Evolutionary conservation across 2,113 vertebrate species (phyloP), one percentile per base, ranked within the genome.

Genomic region (Lasiurus cinereus): DNA sequence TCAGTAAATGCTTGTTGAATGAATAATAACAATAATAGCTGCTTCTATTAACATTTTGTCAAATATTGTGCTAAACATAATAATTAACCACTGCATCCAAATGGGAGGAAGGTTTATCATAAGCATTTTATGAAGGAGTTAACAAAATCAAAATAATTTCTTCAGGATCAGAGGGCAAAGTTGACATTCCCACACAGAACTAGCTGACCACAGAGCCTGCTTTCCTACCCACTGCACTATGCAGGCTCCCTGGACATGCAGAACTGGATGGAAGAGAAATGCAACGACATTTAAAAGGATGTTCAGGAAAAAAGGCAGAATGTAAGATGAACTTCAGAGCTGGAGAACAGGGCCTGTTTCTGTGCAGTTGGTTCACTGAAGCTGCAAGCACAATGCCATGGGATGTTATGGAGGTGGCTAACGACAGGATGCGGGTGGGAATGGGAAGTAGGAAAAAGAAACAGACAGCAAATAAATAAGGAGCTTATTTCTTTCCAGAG

Each of bases 391-490:
- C 76, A 89, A 59, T 14, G 43, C 33, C 66, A 43, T 0, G 76
- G 89, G 93, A 89, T 85, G 84, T 83, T 0, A 59, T 13, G 73
- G 46, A 39, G 21, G 78, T 96, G 91, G 90, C 0, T 0, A 90
- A 96, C 84, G 27, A 8, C 4, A 78, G 66, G 87, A 70, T 4
- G 22, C 4, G 22, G 29, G 94, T 82, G 6, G 31, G 85, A 88
- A 96, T 96, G n/a, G 16, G 84, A 96, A 96, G 84, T 90, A 46
- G 36, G 56, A 91, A 46, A 96, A 96, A 96, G 97, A 96, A 97
- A 72, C 31, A 27, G 33, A 90, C 29, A 76, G 78, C 48, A 89
- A 93, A 90, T 89, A 91, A 96, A 96, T n/a, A 70, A 54, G 90
- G 83, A 86, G 72, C 48, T 96, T 96, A 87, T 94, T 78, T 85